phyloP scores from a whole-genome alignment of 1,140 invertebrate species.

The Leptinotarsa defecta region DNA sequence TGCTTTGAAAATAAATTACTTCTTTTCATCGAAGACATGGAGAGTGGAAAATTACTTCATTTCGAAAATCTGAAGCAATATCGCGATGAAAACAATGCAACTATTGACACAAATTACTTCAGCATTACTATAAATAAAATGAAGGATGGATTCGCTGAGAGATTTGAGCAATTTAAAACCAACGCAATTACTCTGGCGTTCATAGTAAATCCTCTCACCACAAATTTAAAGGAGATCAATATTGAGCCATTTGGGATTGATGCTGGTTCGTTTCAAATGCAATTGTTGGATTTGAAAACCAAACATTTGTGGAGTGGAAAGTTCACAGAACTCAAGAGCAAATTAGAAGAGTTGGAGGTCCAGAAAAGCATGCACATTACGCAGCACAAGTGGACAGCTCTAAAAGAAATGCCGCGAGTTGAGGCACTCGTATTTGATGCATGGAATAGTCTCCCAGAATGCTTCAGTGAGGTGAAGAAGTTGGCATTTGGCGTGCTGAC shows the following conservation, averaged over 20 bases:
- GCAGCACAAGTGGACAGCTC: constrained; percentile 39
- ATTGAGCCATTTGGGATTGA: constrained; percentile 44
- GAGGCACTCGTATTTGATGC: constrained; percentile 43
- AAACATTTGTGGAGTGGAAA: constrained; percentile 42
- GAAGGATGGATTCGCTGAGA: constrained; percentile 45
- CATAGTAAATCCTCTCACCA: constrained; percentile 42
- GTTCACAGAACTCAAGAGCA: constrained; percentile 42
- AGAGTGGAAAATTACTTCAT: constrained; percentile 20
- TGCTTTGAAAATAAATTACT: constrained; percentile 49
- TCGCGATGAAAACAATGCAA: constrained; percentile 35
- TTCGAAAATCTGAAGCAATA: constrained; percentile 28
- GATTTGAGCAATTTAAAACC: constrained; percentile 46
- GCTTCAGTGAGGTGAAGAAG: constrained; percentile 46
- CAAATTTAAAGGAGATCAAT: constrained; percentile 42
- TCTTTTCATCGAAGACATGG: constrained; percentile 28
- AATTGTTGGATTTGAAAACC: constrained; percentile 48
- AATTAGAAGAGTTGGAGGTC: constrained; percentile 27
- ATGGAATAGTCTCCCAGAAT: constrained; percentile 46
- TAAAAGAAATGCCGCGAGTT: constrained; percentile 4
- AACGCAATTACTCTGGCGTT: constrained; percentile 44
- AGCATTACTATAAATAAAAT: constrained; percentile 37
- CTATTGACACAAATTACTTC: constrained; percentile 25
- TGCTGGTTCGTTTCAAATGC: constrained; percentile 45
- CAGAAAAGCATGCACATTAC: constrained; percentile 40
- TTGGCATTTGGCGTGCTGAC: constrained; percentile 42